phyloP scores from a whole-genome alignment of 1,140 invertebrate genomes.

The Rhynchophorus ferrugineus region DNA sequence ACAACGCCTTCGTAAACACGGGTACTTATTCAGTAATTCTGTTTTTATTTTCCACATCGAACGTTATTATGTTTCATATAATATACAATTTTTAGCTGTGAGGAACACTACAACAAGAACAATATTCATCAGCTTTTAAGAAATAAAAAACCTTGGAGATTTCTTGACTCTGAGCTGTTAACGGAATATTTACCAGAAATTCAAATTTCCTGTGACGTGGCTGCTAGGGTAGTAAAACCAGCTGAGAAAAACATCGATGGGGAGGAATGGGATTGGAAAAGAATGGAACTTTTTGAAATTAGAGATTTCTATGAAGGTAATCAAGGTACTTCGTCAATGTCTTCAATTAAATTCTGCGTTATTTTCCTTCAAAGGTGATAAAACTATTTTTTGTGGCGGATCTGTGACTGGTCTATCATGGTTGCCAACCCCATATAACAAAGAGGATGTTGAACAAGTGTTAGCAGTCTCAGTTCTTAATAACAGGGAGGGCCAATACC shows the following conservation, averaged over 20 bases:
- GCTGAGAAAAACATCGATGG: not conserved
- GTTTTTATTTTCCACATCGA: too few species aligned
- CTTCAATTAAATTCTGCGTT: too few species aligned
- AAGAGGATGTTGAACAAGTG: not conserved
- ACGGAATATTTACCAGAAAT: not conserved
- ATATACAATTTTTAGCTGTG: too few species aligned
- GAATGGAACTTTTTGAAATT: not conserved
- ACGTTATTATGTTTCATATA: too few species aligned
- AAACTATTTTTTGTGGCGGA: not conserved
- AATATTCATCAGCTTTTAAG: not conserved
- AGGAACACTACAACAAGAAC: not conserved
- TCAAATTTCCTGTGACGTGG: not conserved
- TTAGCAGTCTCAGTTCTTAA: not conserved
- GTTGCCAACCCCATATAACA: not conserved
- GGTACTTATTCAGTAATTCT: too few species aligned
- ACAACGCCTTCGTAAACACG: too few species aligned
- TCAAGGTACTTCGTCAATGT: too few species aligned
- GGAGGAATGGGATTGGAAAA: not conserved
- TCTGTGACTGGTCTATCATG: not conserved
- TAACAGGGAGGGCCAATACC: not conserved
- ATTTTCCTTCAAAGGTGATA: not conserved
- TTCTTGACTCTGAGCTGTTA: conserved; percentile 7
- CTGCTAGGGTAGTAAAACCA: not conserved
- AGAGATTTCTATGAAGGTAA: not conserved
- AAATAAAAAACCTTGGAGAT: not conserved